Evolutionary conservation across 2,888 invertebrate genomes (phyloP), one percentile per base, ranked within the genome.

Genomic region (Phytoseiulus persimilis): DNA sequence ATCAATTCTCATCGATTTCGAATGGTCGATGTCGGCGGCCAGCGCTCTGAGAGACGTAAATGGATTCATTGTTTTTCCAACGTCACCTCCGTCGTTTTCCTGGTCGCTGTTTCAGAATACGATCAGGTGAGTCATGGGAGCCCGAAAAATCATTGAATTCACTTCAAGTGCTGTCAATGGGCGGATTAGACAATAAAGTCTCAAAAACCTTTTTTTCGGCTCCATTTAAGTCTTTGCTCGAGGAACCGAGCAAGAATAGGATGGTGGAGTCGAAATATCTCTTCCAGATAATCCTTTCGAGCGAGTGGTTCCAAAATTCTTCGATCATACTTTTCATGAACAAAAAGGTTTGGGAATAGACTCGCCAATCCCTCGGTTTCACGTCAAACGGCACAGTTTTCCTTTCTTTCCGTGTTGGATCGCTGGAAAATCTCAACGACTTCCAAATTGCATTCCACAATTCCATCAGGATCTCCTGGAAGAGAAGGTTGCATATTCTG

Each of bases 41-140:
- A 94, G 92, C 92, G 94, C 91, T 94, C 94, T 89, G 94, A 94
- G 91, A 92, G 94, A 91, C 92, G 94, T 90, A 94, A 94, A 92
- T 94, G 94, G 94, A 94, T 94, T 90, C 94, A 93, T 92, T 94
- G 94, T 92, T 94, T 94, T 92, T 94, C 94, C 92, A 94, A 94
- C 92, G 94, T 94, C 90, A 94, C 94, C 91, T 94, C 94, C 91
- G 94, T 94, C 91, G 94, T 94, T 93, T 94, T 94, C 92, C 93
- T 94, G 91, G 94, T 94, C 91, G 94, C 94, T 92, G 93, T 94
- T 92, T 94, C 94, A 92, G 94, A 94, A 93, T 94, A 94, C 92
- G 94, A 94, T 92, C 94, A 94, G 92, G 94, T 93, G 65, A 65
- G 65, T 28, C 18, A 11, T 6, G 46, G 14, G 46, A 46, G 6